A percentile compares a stretch with the other conserved stretches of the same genome.
Evolutionary conservation across 2,888 invertebrate species (phyloP).

Genomic region (Toxonevra muliebris): DNA sequence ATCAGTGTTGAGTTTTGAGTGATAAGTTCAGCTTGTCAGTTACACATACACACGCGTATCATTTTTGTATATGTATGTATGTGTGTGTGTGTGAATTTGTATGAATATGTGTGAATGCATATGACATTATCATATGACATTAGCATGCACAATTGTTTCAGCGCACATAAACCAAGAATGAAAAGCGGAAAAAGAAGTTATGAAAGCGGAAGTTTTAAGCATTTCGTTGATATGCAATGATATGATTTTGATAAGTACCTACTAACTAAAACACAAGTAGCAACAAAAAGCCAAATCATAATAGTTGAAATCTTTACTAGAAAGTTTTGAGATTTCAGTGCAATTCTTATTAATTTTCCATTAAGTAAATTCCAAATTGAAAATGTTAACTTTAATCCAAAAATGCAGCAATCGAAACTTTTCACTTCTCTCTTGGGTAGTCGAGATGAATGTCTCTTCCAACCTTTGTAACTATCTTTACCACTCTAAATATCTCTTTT

Average conservation of each 20-base stretch:
- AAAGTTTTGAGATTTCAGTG: too few relatives aligned
- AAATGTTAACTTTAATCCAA: too few relatives aligned
- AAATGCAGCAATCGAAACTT: too few relatives aligned
- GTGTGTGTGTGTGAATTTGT: not conserved
- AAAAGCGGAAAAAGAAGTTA: constrained; percentile 1
- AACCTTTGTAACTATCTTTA: too few relatives aligned
- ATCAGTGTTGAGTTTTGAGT: constrained; percentile 7
- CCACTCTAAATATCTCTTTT: too few relatives aligned
- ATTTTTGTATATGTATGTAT: not conserved
- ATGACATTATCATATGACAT: constrained; percentile 24
- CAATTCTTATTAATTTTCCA: too few relatives aligned
- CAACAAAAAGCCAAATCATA: too few relatives aligned
- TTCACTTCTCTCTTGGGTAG: too few relatives aligned
- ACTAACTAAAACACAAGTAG: too few relatives aligned
- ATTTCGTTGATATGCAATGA: constrained; percentile 26
- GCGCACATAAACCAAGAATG: not conserved
- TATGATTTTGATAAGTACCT: not conserved
- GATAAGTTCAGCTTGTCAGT: constrained; percentile 27
- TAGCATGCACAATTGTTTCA: constrained; percentile 11
- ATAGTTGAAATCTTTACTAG: too few relatives aligned
- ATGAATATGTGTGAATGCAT: not conserved
- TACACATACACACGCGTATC: not conserved
- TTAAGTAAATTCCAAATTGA: too few relatives aligned
- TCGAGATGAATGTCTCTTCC: too few relatives aligned
- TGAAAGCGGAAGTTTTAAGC: constrained; percentile 20